phyloP scores from a whole-genome alignment of 1,140 invertebrate species.

The Pentalonia nigronervosa region DNA sequence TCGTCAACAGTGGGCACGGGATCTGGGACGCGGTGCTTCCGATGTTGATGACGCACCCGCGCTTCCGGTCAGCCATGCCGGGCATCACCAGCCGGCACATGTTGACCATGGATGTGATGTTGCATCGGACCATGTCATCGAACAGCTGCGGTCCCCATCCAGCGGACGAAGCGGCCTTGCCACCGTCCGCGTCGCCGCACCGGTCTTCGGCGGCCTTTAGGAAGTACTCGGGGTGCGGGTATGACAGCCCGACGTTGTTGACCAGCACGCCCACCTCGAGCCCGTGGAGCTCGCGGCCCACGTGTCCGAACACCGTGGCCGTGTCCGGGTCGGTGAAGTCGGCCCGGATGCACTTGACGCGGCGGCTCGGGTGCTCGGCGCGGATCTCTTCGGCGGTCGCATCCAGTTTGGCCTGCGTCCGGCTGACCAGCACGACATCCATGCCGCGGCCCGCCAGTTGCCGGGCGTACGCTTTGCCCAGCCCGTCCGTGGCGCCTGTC shows the following conservation, averaged over 20 bases:
- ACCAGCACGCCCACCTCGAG: constrained; percentile 91
- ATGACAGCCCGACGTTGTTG: constrained; percentile 95
- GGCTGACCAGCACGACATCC: constrained; percentile 87
- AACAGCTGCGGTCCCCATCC: constrained; percentile 60
- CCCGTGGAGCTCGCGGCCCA: constrained; percentile 76
- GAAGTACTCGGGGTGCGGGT: constrained; percentile 87
- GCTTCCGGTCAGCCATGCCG: constrained; percentile 82
- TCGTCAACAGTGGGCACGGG: constrained; percentile 82
- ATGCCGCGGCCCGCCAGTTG: constrained; percentile 82
- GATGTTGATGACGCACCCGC: constrained; percentile 91
- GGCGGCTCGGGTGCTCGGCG: background rate
- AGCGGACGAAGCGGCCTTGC: background rate
- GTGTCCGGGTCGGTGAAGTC: constrained; percentile 76
- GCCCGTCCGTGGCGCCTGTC: constrained; percentile 90
- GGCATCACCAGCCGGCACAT: constrained; percentile 82
- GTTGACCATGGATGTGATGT: constrained; percentile 70
- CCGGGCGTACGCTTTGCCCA: constrained; percentile 88
- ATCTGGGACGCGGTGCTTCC: constrained; percentile 83
- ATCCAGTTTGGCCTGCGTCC: constrained; percentile 83
- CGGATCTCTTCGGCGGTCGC: constrained; percentile 69
- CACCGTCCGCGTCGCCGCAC: background rate
- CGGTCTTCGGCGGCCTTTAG: constrained; percentile 65
- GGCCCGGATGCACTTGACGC: constrained; percentile 64
- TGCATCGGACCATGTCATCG: constrained; percentile 68
- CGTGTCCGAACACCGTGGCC: constrained; percentile 77